Evolutionary conservation across 1,140 invertebrate species (phyloP).

Genomic region (Phymorhynchus buccinoides): DNA sequence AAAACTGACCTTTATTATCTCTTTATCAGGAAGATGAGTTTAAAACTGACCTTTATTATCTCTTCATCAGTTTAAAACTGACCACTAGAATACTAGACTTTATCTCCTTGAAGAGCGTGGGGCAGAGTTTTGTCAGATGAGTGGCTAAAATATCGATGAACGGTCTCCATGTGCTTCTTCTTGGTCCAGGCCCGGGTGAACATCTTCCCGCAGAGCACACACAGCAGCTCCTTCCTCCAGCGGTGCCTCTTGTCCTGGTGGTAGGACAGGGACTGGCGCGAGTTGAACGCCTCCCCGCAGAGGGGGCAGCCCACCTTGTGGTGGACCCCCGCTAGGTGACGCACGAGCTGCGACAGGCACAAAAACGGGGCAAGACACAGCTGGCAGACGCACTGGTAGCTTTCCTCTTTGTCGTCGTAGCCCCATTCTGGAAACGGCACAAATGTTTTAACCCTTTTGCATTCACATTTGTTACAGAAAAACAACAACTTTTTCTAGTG

Average conservation of each 20-base stretch:
- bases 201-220: not conserved
- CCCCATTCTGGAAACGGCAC: no score
- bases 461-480: no score
- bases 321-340: not conserved
- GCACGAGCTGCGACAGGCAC: not conserved
- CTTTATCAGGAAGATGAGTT: no score
- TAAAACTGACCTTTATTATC: no score
- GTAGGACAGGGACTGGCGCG: conserved; percentile 10
- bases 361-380: not conserved
- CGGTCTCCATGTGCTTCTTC: conserved; percentile 9
- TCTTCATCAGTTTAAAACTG: no score
- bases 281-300: conserved; percentile 18
- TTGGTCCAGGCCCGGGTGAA: conserved; percentile 17
- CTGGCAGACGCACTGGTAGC: not conserved
- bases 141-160: not conserved
- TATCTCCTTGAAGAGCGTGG: not conserved
- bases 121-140: not conserved
- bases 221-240: not conserved
- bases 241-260: conserved; percentile 16
- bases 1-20: no score
- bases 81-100: not conserved
- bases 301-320: not conserved
- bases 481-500: not conserved
- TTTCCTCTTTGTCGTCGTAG: no score
- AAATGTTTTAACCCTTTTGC: no score